phyloP scores from a whole-genome alignment of 2,888 invertebrate genomes.

The Dascillus cervinus region DNA sequence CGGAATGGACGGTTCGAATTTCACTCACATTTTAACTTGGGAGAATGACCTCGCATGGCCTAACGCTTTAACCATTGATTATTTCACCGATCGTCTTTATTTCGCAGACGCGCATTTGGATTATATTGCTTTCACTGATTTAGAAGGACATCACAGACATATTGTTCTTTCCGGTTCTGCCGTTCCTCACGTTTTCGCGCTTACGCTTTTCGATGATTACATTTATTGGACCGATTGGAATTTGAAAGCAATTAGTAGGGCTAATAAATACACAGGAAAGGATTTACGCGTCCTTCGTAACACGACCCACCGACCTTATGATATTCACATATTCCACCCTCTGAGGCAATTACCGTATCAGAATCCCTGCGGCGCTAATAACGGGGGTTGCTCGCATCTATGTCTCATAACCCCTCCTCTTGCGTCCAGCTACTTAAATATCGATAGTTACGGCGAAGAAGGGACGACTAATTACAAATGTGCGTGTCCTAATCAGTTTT shows the following conservation, averaged over 20 bases:
- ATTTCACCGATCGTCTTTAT: conserved; percentile 89
- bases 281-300: conserved; percentile 70
- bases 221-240: conserved; percentile 99
- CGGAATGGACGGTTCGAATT: conserved; percentile 94
- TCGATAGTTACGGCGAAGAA: conserved; percentile 73
- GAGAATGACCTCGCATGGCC: conserved; percentile 97
- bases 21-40: conserved; percentile 81
- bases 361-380: conserved; percentile 87
- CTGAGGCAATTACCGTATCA: conserved; percentile 74
- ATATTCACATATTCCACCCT: conserved; percentile 87
- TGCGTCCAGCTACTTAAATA: conserved; percentile 66
- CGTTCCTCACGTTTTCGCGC: conserved; percentile 94
- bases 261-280: conserved; percentile 84
- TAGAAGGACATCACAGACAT: conserved; percentile 84
- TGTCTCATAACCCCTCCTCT: conserved; percentile 83
- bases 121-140: conserved; percentile 90
- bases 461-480: conserved; percentile 76
- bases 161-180: conserved; percentile 68
- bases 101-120: conserved; percentile 99
- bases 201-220: conserved; percentile 88
- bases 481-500: conserved; percentile 93
- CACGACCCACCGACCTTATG: conserved; percentile 92
- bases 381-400: conserved; percentile 94
- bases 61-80: conserved; percentile 94
- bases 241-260: conserved; percentile 80